Conservation (phyloP, 1,140 invertebrate species). For the Paraescarpia echinospica region DNA sequence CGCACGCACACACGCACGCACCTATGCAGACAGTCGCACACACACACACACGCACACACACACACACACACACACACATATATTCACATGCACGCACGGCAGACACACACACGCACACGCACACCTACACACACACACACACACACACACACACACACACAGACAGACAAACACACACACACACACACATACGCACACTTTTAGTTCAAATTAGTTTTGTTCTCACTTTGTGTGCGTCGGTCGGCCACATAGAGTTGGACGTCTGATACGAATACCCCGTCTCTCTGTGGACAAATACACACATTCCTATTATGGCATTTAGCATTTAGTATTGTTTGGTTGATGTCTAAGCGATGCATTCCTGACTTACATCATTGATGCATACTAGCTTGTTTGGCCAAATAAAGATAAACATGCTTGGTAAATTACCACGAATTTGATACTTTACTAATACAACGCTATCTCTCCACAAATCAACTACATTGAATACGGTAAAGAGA, state of each 20-base stretch:
- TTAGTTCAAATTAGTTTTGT: not conserved
- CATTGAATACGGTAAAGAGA: too few relatives aligned
- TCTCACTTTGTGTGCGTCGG: not conserved
- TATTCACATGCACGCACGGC: too few relatives aligned
- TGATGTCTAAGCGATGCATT: too few relatives aligned
- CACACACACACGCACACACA: not conserved
- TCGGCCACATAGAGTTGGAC: not conserved
- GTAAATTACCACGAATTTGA: too few relatives aligned
- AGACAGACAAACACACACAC: not conserved
- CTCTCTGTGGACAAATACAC: not conserved
- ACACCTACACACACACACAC: not conserved
- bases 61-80: not conserved
- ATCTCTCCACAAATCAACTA: too few relatives aligned
- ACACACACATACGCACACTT: not conserved
- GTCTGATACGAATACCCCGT: not conserved
- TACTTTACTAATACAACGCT: too few relatives aligned
- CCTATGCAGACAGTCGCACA: not conserved
- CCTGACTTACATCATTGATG: too few relatives aligned
- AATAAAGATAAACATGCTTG: too few relatives aligned
- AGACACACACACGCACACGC: too few relatives aligned
- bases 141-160: slow-evolving; percentile 3
- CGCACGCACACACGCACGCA: not conserved
- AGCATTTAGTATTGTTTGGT: too few relatives aligned
- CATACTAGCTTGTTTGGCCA: too few relatives aligned
- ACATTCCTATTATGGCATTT: too few relatives aligned